Conservation (phyloP, 2,113 vertebrate species). For the Ondatra zibethicus region DNA sequence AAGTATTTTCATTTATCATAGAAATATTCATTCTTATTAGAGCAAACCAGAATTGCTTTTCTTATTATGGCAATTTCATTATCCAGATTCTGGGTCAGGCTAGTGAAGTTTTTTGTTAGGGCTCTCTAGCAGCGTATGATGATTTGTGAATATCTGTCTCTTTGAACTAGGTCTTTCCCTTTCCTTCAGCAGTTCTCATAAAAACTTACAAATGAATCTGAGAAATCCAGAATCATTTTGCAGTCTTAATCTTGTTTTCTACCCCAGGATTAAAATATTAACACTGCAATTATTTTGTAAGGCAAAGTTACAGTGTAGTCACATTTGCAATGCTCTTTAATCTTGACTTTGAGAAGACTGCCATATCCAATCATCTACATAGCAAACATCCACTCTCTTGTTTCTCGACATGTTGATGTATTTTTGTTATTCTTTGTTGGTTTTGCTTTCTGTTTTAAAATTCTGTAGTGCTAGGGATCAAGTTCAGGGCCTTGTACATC, state of each 20-base stretch:
- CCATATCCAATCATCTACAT: not conserved
- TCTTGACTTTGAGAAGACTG: not conserved
- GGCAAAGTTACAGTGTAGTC: not conserved
- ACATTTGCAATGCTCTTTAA: not conserved
- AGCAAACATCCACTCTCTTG: not conserved
- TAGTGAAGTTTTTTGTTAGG: not conserved
- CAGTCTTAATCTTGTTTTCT: not conserved
- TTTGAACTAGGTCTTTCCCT: not conserved
- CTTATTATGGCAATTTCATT: not conserved
- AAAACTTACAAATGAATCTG: not conserved
- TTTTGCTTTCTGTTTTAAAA: not conserved
- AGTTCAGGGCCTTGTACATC: too few species aligned
- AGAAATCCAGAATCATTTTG: not conserved
- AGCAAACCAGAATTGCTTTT: not conserved
- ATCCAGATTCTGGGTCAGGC: not conserved
- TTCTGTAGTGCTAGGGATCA: not conserved
- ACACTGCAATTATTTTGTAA: not conserved
- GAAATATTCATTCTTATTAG: not conserved
- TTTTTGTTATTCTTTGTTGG: not conserved
- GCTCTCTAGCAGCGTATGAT: not conserved
- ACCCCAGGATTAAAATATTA: not conserved
- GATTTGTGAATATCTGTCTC: not conserved
- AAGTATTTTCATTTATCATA: not conserved
- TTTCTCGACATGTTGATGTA: not conserved
- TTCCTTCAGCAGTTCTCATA: not conserved